Base-by-base conservation (phyloP, 2,888 invertebrate species). In the Automeris io region DNA sequence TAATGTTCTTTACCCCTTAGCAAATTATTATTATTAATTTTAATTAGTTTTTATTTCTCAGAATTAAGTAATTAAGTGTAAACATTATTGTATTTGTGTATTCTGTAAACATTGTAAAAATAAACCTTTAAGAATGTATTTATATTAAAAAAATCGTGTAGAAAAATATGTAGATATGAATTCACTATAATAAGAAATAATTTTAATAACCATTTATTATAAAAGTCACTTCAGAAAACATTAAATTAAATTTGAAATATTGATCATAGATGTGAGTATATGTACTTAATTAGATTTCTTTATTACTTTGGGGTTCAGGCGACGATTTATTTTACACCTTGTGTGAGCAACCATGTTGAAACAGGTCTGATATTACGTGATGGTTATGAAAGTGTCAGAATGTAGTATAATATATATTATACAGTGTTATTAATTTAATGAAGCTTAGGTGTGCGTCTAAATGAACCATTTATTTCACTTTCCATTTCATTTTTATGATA, bases 321-420 rank as follows among this genome's bases (percentile, higher is more conserved):
- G 16, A 16, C 16, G 29, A 16, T 29, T 29, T 29, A 37, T 37
- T 37, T 37, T 37, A 32, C 16, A 37, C 37, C 29, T 37, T 32
- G 12, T 16, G n/a, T 46, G 41, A 46, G 46, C 38, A 42, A 50
- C 50, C 45, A 46, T 53, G 49, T 57, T 47, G 57, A 52, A 60
- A 60, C 53, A 43, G 42, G 40, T 47, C 47, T 52, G 51, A 55
- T 51, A 51, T 53, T 46, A 52, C 47, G 41, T 52, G 48, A 49
- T 37, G 47, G 40, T 59, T 57, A 58, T 53, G 57, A 61, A 63
- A 57, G 57, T 61, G 62, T 61, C 56, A 59, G 58, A 57, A 50
- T 51, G 52, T 54, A 52, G 48, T 46, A 50, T 59, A 57, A 63
- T 61, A 58, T 29, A 29, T 54, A 56, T 55, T 51, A 53, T 51